A percentile compares a stretch with the other conserved stretches of the same genome.
Evolutionary conservation across 2,797 vertebrate genomes (phyloP).

Genomic region (Odontamblyopus rebecca): DNA sequence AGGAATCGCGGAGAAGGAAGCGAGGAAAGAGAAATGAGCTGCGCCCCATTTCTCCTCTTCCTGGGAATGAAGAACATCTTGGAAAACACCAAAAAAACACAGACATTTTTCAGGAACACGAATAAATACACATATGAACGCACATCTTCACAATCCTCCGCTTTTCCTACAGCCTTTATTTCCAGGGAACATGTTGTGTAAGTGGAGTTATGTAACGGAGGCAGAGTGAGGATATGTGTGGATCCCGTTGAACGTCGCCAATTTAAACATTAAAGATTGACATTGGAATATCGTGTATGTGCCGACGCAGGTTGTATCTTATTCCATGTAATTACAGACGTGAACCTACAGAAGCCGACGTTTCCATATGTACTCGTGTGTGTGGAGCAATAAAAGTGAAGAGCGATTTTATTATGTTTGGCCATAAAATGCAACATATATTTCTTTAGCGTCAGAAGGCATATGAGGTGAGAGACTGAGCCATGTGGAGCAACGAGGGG

Average conservation of each 20-base stretch:
- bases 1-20: no score
- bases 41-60: not conserved
- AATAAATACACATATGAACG: no score
- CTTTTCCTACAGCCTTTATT: not conserved
- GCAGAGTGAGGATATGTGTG: not conserved
- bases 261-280: conserved; percentile 6
- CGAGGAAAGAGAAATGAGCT: no score
- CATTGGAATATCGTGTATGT: conserved; percentile 1
- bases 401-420: not conserved
- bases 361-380: not conserved
- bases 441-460: not conserved
- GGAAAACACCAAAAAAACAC: not conserved
- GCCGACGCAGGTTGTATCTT: not conserved
- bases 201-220: conserved; percentile 38
- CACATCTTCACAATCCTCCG: not conserved
- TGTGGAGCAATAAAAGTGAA: not conserved
- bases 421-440: not conserved
- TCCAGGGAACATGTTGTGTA: conserved; percentile 23
- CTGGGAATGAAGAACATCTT: conserved; percentile 20
- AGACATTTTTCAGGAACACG: not conserved
- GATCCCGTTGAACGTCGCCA: not conserved
- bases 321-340: not conserved
- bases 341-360: conserved; percentile 2
- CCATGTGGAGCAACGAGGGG: not conserved
- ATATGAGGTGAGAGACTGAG: not conserved